These are phyloP conservation scores for Gymnopithys bicolor DNA, from an alignment of 2,797 vertebrate species.

Conservation along the genomic window DNA sequence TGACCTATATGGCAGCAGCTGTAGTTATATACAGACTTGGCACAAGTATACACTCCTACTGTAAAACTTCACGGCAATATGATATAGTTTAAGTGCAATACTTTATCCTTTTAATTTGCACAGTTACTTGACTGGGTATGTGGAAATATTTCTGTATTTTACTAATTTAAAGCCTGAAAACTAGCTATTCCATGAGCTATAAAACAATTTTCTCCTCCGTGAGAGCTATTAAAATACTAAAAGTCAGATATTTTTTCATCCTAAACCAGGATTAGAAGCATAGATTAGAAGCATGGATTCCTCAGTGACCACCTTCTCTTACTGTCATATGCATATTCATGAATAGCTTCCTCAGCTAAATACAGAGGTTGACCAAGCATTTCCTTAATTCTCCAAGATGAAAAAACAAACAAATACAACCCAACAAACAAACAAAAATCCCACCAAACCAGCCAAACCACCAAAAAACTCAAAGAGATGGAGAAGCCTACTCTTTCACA, in stretches of 20 bases:
- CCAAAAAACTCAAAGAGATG: not conserved
- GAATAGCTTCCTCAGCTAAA: not conserved
- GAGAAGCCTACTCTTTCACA: not conserved
- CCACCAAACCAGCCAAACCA: not conserved
- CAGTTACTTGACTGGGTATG: not conserved
- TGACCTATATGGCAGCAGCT: not conserved
- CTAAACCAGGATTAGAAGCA: not conserved
- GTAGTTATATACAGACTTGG: not conserved
- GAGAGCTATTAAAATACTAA: not conserved
- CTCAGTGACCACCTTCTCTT: not conserved
- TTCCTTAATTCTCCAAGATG: not conserved
- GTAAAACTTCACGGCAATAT: not conserved
- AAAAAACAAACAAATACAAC: not conserved
- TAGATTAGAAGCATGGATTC: not conserved
- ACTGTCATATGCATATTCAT: not conserved
- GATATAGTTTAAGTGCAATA: not conserved
- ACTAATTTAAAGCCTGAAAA: not conserved
- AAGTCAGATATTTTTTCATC: not conserved
- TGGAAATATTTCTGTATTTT: not conserved
- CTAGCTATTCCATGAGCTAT: not conserved
- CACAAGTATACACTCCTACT: not conserved
- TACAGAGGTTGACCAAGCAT: not conserved
- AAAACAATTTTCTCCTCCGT: not conserved
- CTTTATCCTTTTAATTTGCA: not conserved
- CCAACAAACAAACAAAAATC: accelerated